phyloP scores from a whole-genome alignment of 2,888 invertebrate genomes.

The Drosophila crucigera region DNA sequence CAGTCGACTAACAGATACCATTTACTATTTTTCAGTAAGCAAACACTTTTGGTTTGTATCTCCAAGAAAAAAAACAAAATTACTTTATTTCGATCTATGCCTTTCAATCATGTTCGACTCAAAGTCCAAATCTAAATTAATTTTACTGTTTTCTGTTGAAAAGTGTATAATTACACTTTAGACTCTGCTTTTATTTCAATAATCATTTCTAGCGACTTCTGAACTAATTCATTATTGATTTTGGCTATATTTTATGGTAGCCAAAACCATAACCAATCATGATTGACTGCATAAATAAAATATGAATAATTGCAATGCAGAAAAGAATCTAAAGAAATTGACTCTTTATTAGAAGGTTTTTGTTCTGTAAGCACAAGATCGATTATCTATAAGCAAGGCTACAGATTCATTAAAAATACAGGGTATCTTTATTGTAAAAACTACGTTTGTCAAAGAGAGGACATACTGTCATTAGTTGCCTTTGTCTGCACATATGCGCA shows the following conservation, averaged over 20 bases:
- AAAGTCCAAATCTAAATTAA: neutral
- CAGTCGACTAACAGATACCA: neutral
- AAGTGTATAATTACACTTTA: neutral
- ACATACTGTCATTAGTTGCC: conserved; percentile 61
- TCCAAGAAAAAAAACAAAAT: fast-evolving
- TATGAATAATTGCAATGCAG: neutral
- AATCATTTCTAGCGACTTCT: neutral
- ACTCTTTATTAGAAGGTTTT: neutral
- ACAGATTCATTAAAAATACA: neutral
- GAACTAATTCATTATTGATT: no score
- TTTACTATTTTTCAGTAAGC: neutral
- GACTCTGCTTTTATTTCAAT: neutral
- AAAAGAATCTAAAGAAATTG: neutral
- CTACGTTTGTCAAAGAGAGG: conserved; percentile 35
- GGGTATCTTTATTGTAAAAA: conserved; percentile 39
- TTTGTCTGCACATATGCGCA: neutral
- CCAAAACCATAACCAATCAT: neutral
- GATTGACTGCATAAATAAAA: neutral
- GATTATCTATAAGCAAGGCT: neutral
- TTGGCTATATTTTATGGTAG: neutral
- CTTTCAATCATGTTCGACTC: neutral
- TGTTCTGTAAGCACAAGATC: neutral
- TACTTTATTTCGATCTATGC: neutral
- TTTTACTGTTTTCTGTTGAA: neutral
- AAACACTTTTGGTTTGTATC: neutral